phyloP scores from a whole-genome alignment of 2,113 vertebrate genomes.

The Microcebus lehilahytsara region DNA sequence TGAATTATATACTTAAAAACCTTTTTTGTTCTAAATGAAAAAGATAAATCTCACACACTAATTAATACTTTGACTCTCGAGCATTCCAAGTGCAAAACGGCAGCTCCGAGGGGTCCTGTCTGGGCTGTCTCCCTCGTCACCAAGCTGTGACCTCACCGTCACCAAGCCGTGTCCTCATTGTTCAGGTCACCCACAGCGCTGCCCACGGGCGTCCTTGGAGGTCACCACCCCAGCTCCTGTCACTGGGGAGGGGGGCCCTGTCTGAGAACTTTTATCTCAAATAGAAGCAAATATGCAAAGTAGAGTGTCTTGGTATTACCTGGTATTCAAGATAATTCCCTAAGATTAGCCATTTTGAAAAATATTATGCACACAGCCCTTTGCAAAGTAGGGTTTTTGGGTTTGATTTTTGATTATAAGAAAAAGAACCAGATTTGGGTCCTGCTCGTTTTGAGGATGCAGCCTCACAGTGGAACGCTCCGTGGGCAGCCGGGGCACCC shows the following conservation, averaged over 20 bases:
- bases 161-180: not conserved
- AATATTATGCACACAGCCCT: fast-evolving
- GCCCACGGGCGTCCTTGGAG: not conserved
- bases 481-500: too few relatives aligned
- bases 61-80: fast-evolving
- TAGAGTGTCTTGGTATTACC: fast-evolving
- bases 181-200: not conserved
- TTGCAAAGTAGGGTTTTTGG: not conserved
- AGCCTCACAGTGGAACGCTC: not conserved
- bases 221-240: not conserved
- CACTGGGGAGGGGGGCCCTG: not conserved
- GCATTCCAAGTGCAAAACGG: fast-evolving
- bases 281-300: fast-evolving
- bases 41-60: fast-evolving
- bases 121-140: fast-evolving
- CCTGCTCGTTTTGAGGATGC: fast-evolving
- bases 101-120: not conserved
- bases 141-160: not conserved
- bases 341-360: not conserved
- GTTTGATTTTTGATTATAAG: not conserved
- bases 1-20: too few relatives aligned
- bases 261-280: not conserved
- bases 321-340: not conserved
- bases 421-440: too few relatives aligned
- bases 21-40: not conserved